Evolutionary conservation across 2,113 vertebrate species (phyloP).

Genomic region (Pholis gunnellus): DNA sequence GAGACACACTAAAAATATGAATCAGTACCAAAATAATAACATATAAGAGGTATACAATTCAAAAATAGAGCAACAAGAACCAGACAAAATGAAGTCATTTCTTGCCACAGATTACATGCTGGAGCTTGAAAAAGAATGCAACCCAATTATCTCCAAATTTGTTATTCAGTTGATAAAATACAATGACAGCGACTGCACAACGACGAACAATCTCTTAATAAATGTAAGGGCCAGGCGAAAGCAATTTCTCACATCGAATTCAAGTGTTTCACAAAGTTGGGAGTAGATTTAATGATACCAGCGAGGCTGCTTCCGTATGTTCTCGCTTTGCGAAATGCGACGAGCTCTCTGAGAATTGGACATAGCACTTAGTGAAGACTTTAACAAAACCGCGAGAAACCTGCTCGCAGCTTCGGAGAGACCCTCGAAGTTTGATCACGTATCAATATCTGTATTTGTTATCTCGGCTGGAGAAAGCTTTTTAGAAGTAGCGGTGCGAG

Average conservation of each 20-base stretch:
- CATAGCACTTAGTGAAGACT: slow-evolving; percentile 22
- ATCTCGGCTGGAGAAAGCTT: slow-evolving; percentile 35
- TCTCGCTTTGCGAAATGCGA: slow-evolving; percentile 39
- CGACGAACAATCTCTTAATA: slow-evolving; percentile 3
- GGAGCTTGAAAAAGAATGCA: slow-evolving; percentile 6
- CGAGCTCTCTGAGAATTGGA: slow-evolving; percentile 37
- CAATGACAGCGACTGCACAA: slow-evolving; percentile 16
- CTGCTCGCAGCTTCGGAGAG: slow-evolving; percentile 42
- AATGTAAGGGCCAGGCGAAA: slow-evolving; percentile 10
- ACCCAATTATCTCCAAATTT: slow-evolving; percentile 39
- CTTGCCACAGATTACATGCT: slow-evolving; percentile 14
- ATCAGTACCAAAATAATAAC: slow-evolving; percentile 29
- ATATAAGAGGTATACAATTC: slow-evolving; percentile 9
- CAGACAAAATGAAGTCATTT: slow-evolving; percentile 15
- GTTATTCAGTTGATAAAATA: slow-evolving; percentile 30
- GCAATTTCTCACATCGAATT: slow-evolving; percentile 8
- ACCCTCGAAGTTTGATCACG: slow-evolving; percentile 32
- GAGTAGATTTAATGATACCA: slow-evolving; percentile 12
- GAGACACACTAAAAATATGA: slow-evolving; percentile 30
- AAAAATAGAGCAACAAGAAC: slow-evolving; percentile 2
- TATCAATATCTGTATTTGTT: slow-evolving; percentile 42
- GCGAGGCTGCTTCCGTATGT: slow-evolving; percentile 24
- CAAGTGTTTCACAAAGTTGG: not conserved
- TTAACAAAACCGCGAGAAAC: slow-evolving; percentile 51
- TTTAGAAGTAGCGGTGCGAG: slow-evolving; percentile 26